phyloP scores from a whole-genome alignment of 2,888 invertebrate species.

The Euplexia lucipara region DNA sequence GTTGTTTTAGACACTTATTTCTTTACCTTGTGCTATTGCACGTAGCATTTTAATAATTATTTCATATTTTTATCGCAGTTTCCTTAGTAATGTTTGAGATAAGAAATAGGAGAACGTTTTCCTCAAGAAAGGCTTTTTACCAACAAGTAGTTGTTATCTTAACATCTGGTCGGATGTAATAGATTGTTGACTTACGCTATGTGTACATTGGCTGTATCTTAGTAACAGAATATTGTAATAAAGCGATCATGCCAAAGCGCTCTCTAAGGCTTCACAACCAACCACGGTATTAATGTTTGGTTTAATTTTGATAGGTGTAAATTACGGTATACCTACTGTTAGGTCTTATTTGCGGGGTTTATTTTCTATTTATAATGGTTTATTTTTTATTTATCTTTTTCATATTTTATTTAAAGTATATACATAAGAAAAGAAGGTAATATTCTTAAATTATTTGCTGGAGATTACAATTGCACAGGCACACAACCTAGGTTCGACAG shows the following conservation, averaged over 20 bases:
- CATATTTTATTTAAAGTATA: too few species aligned
- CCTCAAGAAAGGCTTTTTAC: neutral
- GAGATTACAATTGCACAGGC: too few species aligned
- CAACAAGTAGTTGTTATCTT: conserved; percentile 42
- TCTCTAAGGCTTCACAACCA: conserved; percentile 7
- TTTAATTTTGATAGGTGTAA: conserved; percentile 19
- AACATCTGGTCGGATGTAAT: conserved; percentile 31
- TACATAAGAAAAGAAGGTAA: too few species aligned
- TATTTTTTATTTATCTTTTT: too few species aligned
- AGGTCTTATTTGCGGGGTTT: too few species aligned
- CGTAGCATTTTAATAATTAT: conserved; percentile 3
- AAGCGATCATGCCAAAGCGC: conserved; percentile 21
- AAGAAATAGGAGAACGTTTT: conserved; percentile 10
- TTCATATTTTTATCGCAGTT: neutral
- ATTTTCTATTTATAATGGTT: too few species aligned
- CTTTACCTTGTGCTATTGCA: conserved; percentile 7
- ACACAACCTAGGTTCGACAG: too few species aligned
- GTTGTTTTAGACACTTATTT: conserved; percentile 32
- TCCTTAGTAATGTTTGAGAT: neutral
- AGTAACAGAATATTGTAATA: conserved; percentile 23
- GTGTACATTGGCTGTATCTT: conserved; percentile 17
- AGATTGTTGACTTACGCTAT: conserved; percentile 27
- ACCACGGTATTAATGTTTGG: conserved; percentile 19
- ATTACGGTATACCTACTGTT: neutral
- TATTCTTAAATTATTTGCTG: too few species aligned